These are phyloP conservation scores for Myiotriccus ornatus DNA, from an alignment of 2,797 vertebrate genomes.

Conservation along the genomic window DNA sequence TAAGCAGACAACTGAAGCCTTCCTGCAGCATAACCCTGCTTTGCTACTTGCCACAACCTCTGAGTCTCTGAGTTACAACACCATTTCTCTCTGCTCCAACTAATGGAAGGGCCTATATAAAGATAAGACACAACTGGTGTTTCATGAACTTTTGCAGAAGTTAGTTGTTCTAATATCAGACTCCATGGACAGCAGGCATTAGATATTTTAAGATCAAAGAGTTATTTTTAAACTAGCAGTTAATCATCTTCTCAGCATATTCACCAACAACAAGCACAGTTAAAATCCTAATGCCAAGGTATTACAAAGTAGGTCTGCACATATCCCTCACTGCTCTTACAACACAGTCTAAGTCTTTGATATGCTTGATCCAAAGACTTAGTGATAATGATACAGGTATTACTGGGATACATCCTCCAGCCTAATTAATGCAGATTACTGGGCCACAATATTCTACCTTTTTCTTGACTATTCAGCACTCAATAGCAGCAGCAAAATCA, in stretches of 20 bases:
- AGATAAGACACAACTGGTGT: background rate
- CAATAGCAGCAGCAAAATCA: background rate
- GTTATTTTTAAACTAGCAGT: slow-evolving; percentile 40
- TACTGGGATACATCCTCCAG: background rate
- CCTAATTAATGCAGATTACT: background rate
- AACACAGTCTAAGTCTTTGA: background rate
- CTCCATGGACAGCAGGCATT: background rate
- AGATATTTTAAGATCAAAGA: slow-evolving; percentile 20
- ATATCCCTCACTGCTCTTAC: background rate
- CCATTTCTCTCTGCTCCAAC: background rate
- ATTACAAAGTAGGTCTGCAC: background rate
- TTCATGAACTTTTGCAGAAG: background rate
- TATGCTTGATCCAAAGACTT: background rate
- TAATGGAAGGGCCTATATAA: background rate
- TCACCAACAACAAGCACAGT: background rate
- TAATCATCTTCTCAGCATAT: slow-evolving; percentile 37
- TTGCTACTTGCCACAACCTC: background rate
- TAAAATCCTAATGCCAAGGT: slow-evolving; percentile 27
- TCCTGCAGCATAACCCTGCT: background rate
- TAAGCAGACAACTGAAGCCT: background rate
- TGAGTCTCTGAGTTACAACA: background rate
- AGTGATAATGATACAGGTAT: background rate
- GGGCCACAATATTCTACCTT: background rate
- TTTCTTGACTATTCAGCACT: background rate
- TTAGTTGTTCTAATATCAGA: background rate